phyloP scores from a whole-genome alignment of 1,140 invertebrate species.

The Apis laboriosa region DNA sequence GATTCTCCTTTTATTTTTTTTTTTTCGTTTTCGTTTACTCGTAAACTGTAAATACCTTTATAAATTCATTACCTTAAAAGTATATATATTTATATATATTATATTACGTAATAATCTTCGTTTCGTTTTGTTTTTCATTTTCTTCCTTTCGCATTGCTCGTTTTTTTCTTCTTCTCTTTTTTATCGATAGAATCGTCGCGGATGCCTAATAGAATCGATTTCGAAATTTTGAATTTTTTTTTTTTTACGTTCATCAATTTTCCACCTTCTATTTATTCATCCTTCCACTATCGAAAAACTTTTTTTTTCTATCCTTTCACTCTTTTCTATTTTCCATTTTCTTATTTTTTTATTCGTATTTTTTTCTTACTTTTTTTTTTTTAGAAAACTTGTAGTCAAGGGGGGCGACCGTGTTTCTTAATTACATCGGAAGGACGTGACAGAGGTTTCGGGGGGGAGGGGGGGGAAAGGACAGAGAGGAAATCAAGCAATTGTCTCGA shows the following conservation, averaged over 20 bases:
- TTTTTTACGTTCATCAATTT: neutral
- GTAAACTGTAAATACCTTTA: constrained; percentile 78
- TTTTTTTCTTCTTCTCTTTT: neutral
- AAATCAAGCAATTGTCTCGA: constrained; percentile 54
- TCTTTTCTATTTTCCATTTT: constrained; percentile 5
- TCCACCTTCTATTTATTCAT: no score
- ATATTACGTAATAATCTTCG: constrained; percentile 64
- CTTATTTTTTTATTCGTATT: constrained; percentile 32
- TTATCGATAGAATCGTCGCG: constrained; percentile 44
- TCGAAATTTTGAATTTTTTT: constrained; percentile 57
- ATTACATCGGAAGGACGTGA: constrained; percentile 48
- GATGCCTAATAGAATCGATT: constrained; percentile 64
- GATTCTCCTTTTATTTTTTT: constrained; percentile 66
- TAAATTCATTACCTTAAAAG: constrained; percentile 77
- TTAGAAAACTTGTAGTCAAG: constrained; percentile 76
- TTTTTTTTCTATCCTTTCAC: neutral
- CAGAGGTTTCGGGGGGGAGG: neutral
- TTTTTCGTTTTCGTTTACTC: constrained; percentile 57
- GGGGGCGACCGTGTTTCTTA: constrained; percentile 44
- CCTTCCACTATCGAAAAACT: neutral
- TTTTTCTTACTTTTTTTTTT: constrained; percentile 49
- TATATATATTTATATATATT: constrained; percentile 32
- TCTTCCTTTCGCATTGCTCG: constrained; percentile 40
- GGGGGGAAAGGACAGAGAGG: constrained; percentile 35
- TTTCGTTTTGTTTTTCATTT: constrained; percentile 43